Base-by-base conservation (phyloP, 2,888 invertebrate genomes). In the Halictus ligatus region DNA sequence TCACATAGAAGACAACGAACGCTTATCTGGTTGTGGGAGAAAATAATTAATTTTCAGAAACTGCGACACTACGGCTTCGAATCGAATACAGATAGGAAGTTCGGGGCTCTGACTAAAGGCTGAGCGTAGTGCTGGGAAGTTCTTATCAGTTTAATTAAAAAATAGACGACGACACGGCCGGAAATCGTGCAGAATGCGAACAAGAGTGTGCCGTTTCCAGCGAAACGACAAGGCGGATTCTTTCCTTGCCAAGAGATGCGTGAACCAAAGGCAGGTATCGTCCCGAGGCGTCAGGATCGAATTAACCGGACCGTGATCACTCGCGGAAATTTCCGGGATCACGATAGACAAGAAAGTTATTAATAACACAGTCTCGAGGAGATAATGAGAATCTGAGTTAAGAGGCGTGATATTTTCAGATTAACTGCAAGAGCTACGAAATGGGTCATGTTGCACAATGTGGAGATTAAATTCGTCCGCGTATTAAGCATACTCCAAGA, bases 341-440 rank as follows among this genome's bases (percentile, higher is more conserved):
- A 25, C 64, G 18, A 58, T 4, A 35, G 18, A 74, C 10, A 29
- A 46, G 75, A 69, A 75, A 69, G 29, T 75, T 75, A 75, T 82
- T 78, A 82, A 78, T 60, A 78, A 82, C 29, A 18, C 58, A 69
- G 48, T 29, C n/a, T 58, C 25, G 60, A 71, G 29, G 43, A 54
- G 60, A 60, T 60, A 80, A 72, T 64, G 43, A 13, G 50, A 64
- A 83, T 75, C 74, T 82, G 69, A 78, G 82, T 82, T 82, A 82
- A 78, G 67, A 69, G 29, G 25, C 35, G 67, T n/a, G 78, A 78
- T 82, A 78, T 75, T 82, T 82, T 74, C 78, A 78, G 73, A 82
- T 74, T 78, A 78, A 69, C 35, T 35, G 10, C 58, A 25, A 35
- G 21, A 50, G 46, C 25, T 77, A 78, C 25, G 64, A 69, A 69